Base-by-base conservation (phyloP, 2,113 vertebrate genomes). In the Cyanoliseus patagonus region DNA sequence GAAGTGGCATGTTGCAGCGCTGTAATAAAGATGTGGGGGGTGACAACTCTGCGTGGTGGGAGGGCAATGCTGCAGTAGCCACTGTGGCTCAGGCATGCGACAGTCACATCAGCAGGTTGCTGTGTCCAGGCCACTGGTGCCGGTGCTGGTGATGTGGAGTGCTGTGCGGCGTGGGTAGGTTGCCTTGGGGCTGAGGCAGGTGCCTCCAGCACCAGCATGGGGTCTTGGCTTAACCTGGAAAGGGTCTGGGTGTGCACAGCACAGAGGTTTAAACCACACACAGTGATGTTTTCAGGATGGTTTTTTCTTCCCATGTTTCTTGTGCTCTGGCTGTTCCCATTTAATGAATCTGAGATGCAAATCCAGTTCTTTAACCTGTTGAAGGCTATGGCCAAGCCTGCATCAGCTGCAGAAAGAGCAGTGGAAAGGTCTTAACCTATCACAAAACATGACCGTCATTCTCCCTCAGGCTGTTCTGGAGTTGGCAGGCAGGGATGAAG, bases 391-490 rank as follows among this genome's bases (percentile, higher is more conserved):
- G 37, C 31, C 42, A 31, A 37, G 19, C 18, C n/a, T 44, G 35
- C 10, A 16, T 7, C 14, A 0, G 2, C 37, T 72, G 73, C 64
- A 70, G 75, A 42, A 86, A 41, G 27, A 70, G 23, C 76, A 59
- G 69, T 59, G n/a, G 42, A 23, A 52, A 83, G 57, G 12, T 11
- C 47, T 2, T 8, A 49, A 83, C 23, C n/a, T 20, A 55, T 47
- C 0, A 0, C 20, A 35, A 6, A 8, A 18, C 3, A 2, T 53
- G 42, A 14, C 47, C 2, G 0, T 37, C 6, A 2, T 46, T 80
- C 49, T 49, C 15, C 13, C 8, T 51, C 66, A 31, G 61, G 41
- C 42, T n/a, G 5, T 76, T 66, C 59, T 73, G 57, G 52, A 31
- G 46, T 1, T 13, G 46, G 33, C n/a, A 30, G 49, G 23, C 6